phyloP scores from a whole-genome alignment of 1,140 invertebrate species.

The Thaumetopoea pityocampa region DNA sequence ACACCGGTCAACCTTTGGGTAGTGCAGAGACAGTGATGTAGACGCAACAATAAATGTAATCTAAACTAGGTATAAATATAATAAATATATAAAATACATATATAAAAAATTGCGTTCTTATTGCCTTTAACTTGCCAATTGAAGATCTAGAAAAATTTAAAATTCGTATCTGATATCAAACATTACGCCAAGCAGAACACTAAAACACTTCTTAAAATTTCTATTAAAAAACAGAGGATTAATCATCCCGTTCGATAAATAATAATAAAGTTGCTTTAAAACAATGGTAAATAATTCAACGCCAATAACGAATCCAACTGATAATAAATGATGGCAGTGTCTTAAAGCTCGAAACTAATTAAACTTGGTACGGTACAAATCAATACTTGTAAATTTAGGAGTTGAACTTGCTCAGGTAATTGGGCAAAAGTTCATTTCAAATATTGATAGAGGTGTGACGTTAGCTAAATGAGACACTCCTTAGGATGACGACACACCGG shows the following conservation, averaged over 20 bases:
- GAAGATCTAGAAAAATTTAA: too few relatives aligned
- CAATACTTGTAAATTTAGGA: conserved; percentile 70
- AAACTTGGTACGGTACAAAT: conserved; percentile 53
- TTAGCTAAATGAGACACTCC: conserved; percentile 4
- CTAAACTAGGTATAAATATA: too few relatives aligned
- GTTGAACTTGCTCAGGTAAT: conserved; percentile 61
- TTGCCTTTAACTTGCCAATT: too few relatives aligned
- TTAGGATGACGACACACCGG: conserved; percentile 6
- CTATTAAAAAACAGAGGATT: not conserved
- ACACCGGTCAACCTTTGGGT: too few relatives aligned
- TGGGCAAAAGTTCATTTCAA: conserved; percentile 60
- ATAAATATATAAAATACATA: too few relatives aligned
- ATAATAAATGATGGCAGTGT: conserved; percentile 59
- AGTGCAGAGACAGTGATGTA: too few relatives aligned
- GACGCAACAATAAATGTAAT: too few relatives aligned
- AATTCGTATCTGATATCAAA: too few relatives aligned
- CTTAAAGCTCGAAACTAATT: conserved; percentile 62
- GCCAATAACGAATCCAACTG: conserved; percentile 27
- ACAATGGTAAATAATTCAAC: conserved; percentile 8
- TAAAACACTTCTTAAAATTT: not conserved
- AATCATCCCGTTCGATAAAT: conserved; percentile 4
- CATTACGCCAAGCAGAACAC: too few relatives aligned
- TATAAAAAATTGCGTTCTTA: too few relatives aligned
- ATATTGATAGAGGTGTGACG: conserved; percentile 49
- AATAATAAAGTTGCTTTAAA: conserved; percentile 10